phyloP scores from a whole-genome alignment of 2,113 vertebrate genomes.

The Chloroceryle aenea region DNA sequence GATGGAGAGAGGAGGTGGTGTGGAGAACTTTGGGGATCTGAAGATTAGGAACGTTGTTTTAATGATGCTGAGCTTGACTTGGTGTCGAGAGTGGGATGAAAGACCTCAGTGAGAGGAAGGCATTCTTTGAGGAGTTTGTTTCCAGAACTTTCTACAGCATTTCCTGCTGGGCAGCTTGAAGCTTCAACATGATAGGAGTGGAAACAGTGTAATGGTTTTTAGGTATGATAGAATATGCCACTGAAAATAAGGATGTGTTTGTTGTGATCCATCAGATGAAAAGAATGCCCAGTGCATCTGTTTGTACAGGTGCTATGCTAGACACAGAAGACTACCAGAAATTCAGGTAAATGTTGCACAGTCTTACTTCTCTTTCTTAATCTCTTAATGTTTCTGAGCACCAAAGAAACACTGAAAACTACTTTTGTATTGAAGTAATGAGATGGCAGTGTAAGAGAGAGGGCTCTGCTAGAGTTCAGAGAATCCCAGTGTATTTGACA shows the following conservation, averaged over 20 bases:
- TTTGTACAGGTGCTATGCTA: neutral
- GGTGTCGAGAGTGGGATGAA: neutral
- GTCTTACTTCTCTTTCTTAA: neutral
- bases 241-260: neutral
- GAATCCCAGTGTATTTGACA: neutral
- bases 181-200: neutral
- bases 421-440: neutral
- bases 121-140: neutral
- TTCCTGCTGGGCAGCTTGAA: neutral
- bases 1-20: neutral
- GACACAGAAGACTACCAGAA: neutral
- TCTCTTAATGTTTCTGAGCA: neutral
- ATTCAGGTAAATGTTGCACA: neutral
- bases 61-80: neutral
- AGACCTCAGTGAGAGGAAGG: neutral
- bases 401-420: neutral
- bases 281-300: neutral
- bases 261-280: no score
- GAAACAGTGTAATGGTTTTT: neutral
- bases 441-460: neutral
- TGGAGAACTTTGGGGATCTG: neutral
- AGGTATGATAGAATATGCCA: fast-evolving
- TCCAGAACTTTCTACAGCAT: neutral
- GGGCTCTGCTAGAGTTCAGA: neutral
- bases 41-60: neutral